These are phyloP conservation scores for Kuschelorhynchus macadamiae DNA, from an alignment of 2,888 invertebrate genomes.

Conservation along the genomic window DNA sequence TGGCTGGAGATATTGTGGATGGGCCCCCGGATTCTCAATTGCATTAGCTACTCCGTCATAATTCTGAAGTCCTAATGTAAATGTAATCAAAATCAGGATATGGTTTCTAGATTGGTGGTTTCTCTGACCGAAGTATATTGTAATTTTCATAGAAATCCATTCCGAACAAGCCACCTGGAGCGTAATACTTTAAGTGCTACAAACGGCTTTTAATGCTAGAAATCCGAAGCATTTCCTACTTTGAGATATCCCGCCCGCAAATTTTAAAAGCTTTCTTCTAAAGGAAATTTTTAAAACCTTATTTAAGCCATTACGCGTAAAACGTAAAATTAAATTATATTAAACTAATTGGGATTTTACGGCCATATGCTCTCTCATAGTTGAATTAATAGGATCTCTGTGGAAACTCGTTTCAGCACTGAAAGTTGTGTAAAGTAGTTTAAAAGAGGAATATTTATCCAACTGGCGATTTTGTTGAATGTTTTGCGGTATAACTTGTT, in stretches of 20 bases:
- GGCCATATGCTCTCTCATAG: neutral
- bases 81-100: constrained; percentile 46
- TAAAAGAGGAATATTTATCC: neutral
- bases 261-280: constrained; percentile 1
- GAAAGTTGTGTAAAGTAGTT: neutral
- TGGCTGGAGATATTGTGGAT: constrained; percentile 14
- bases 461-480: neutral
- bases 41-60: constrained; percentile 34
- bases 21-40: constrained; percentile 29
- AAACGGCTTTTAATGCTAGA: constrained; percentile 20
- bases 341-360: constrained; percentile 9
- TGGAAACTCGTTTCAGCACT: neutral
- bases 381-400: neutral
- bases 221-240: constrained; percentile 15
- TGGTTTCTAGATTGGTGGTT: constrained; percentile 42
- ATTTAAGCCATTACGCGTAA: constrained; percentile 10
- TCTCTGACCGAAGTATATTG: constrained; percentile 32
- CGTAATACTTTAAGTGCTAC: constrained; percentile 32
- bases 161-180: constrained; percentile 20
- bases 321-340: constrained; percentile 15
- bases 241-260: constrained; percentile 1
- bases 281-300: constrained; percentile 17
- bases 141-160: constrained; percentile 35
- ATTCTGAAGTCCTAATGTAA: constrained; percentile 46
- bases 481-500: neutral